Evolutionary conservation across 2,797 vertebrate species (phyloP).

Genomic region (Steatocranus sp.): DNA sequence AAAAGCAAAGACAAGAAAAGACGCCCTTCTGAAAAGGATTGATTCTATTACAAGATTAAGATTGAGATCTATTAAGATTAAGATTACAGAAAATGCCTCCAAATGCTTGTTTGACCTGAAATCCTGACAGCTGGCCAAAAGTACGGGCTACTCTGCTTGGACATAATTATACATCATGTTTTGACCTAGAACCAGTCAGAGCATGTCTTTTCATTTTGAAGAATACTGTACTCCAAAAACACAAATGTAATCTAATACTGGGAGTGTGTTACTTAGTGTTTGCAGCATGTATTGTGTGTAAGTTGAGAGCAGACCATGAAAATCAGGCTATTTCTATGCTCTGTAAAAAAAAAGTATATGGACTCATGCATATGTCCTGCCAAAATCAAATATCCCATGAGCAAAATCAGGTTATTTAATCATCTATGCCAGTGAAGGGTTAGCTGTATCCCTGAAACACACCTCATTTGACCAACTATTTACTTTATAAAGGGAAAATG

Average conservation of each 20-base stretch:
- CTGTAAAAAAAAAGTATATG: neutral
- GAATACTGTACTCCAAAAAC: neutral
- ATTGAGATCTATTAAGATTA: neutral
- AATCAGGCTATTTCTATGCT: neutral
- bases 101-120: neutral
- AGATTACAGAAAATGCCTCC: neutral
- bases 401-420: neutral
- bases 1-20: neutral
- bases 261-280: neutral
- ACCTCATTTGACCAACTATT: constrained; percentile 15
- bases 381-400: constrained; percentile 1
- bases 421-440: neutral
- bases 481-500: neutral
- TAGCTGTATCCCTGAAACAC: neutral
- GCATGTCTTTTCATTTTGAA: neutral
- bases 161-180: neutral
- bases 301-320: neutral
- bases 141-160: neutral
- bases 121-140: neutral
- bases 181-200: neutral
- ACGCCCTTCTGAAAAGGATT: neutral
- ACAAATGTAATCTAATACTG: neutral
- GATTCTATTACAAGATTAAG: neutral
- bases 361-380: neutral
- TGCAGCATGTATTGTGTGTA: neutral